A percentile compares a stretch with the other conserved stretches of the same genome.
Conservation (phyloP, 2,113 vertebrate genomes). For the Chaetorhynchus papuensis region DNA sequence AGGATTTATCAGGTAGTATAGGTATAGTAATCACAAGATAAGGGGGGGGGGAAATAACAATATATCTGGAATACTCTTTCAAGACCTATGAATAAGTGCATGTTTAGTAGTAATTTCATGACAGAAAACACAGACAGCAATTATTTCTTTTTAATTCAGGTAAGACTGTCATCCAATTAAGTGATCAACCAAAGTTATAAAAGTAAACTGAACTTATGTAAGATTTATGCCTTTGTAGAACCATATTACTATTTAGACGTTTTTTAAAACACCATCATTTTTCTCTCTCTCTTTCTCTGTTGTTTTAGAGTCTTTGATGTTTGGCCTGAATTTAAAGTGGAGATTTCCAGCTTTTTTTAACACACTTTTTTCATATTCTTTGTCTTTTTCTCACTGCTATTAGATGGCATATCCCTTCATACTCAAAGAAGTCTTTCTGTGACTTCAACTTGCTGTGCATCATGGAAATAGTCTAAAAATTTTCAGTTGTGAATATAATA, state of each 20-base stretch:
- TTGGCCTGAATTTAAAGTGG: background rate
- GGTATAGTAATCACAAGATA: background rate
- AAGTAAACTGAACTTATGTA: background rate
- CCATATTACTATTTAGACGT: background rate
- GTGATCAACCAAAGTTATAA: background rate
- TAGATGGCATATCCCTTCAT: background rate
- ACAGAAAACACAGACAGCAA: background rate
- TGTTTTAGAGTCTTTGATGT: background rate
- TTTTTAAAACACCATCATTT: background rate
- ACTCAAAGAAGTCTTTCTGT: background rate
- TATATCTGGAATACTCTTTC: background rate
- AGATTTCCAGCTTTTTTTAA: background rate
- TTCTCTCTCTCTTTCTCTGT: background rate
- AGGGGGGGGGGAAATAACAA: background rate
- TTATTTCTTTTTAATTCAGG: background rate
- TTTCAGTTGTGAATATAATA: background rate
- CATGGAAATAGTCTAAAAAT: background rate
- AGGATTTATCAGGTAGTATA: conserved; percentile 33
- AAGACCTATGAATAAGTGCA: conserved; percentile 27
- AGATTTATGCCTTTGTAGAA: background rate
- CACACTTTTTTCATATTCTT: background rate
- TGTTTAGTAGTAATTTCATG: conserved; percentile 18
- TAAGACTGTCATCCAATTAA: background rate
- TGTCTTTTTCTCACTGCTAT: background rate
- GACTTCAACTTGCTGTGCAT: background rate